Base-by-base conservation (phyloP, 1,140 invertebrate species). In the Calliopsis andreniformis region DNA sequence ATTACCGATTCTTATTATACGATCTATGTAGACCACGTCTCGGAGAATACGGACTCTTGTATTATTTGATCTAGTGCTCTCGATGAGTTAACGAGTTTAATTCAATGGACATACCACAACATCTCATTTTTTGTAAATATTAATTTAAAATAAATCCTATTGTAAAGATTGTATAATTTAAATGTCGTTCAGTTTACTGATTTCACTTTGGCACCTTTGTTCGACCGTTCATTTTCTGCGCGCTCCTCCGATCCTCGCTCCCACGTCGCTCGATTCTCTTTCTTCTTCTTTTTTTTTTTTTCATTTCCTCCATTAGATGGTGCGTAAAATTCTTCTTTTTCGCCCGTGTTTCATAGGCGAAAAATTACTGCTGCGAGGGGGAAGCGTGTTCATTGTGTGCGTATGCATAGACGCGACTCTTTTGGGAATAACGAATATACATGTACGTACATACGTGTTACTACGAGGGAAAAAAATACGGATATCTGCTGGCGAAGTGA, bases 51-150 rank as follows among this genome's bases (percentile, higher is more conserved):
- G 73, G 62, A 82, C 49, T 39, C 35, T 69, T 84, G 84, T 83
- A 87, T 87, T 82, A 87, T 81, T 78, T 81, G 68, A 84, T 66
- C 71, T 83, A 86, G 83, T 75, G 85, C 79, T 79, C 80, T 79
- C 80, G 80, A 70, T 76, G 69, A 83, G 78, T 78, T 85, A 73
- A 79, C 77, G 76, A 75, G 67, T 79, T 45, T 80, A 61, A 85
- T 86, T 85, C 4, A 81, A 81, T 81, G 68, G 69, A 85, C 78
- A 86, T 85, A 84, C 61, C 81, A 87, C 35, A 39, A 3, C n/a
- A 87, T 87, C 85, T 88, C 86, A 85, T 87, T 88, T 86, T 88
- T 88, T 88, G 87, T 87, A 88, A 88, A 88, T 88, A 88, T 87
- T 87, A 87, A 88, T 88, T 88, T 87, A 85, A 71, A 88, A 87